phyloP scores from a whole-genome alignment of 2,888 invertebrate species.

The Macrosiphum euphorbiae region DNA sequence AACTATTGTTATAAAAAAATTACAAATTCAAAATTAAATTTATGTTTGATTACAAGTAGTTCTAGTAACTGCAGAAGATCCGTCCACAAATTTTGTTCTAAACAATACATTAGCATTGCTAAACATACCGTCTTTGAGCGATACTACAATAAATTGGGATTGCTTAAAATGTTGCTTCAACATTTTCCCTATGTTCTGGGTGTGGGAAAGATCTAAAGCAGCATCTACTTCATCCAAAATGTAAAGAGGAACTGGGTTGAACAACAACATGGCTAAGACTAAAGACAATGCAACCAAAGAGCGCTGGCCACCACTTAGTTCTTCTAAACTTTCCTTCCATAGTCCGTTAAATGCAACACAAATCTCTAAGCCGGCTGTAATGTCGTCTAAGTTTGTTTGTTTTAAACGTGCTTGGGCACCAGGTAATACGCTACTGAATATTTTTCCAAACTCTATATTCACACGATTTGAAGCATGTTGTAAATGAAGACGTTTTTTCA shows the following conservation, averaged over 20 bases:
- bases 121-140: conserved; percentile 99
- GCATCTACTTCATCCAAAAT: conserved; percentile 99
- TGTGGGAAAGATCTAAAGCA: conserved; percentile 96
- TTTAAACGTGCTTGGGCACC: conserved; percentile 90
- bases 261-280: conserved; percentile 94
- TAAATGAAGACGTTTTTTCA: conserved; percentile 88
- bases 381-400: conserved; percentile 80
- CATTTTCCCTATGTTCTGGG: conserved; percentile 98
- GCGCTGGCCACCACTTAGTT: conserved; percentile 96
- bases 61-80: conserved; percentile 89
- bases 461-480: conserved; percentile 87
- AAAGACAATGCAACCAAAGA: conserved; percentile 96
- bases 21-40: neutral
- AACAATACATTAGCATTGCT: conserved; percentile 98
- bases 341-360: conserved; percentile 88
- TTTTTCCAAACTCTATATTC: conserved; percentile 93
- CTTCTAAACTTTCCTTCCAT: conserved; percentile 96
- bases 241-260: conserved; percentile 98
- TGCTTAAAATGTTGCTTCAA: conserved; percentile 88
- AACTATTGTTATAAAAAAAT: neutral
- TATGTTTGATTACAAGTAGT: conserved; percentile 69
- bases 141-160: conserved; percentile 98
- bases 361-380: conserved; percentile 90
- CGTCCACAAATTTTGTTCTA: conserved; percentile 94
- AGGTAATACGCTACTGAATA: conserved; percentile 91